A percentile compares a stretch with the other conserved stretches of the same genome.
These are phyloP conservation scores for Siniperca knerii DNA, from an alignment of 2,113 vertebrate genomes.

Conservation along the genomic window DNA sequence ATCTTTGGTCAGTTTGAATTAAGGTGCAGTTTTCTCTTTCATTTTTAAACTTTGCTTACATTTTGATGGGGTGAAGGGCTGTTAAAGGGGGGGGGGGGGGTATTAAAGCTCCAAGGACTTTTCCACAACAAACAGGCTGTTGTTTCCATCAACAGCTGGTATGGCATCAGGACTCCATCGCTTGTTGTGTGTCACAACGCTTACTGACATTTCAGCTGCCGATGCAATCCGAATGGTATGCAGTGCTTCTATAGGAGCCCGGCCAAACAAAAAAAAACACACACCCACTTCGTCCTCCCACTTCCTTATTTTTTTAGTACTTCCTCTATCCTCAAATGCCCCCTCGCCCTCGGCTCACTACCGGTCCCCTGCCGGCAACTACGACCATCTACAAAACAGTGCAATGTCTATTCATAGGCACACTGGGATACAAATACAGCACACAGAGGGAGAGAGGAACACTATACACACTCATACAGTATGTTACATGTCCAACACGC, in stretches of 20 bases:
- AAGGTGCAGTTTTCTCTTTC: conserved; percentile 75
- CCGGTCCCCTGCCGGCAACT: conserved; percentile 66
- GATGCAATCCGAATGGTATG: conserved; percentile 34
- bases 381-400: conserved; percentile 83
- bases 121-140: conserved; percentile 30
- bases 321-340: conserved; percentile 72
- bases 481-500: conserved; percentile 57
- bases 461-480: conserved; percentile 66
- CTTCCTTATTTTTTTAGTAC: conserved; percentile 59
- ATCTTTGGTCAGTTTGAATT: conserved; percentile 79
- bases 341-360: conserved; percentile 66
- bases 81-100: not conserved
- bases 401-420: conserved; percentile 86
- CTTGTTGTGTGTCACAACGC: conserved; percentile 11
- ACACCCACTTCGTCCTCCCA: conserved; percentile 56
- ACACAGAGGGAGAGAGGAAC: conserved; percentile 63
- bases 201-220: conserved; percentile 38
- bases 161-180: conserved; percentile 20
- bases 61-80: conserved; percentile 26
- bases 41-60: conserved; percentile 19
- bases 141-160: conserved; percentile 37
- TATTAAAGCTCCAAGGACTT: conserved; percentile 56
- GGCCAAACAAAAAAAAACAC: not conserved
- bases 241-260: conserved; percentile 51
- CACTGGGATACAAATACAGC: conserved; percentile 81